Base-by-base conservation (phyloP, 2,797 vertebrate genomes). In the Cyprinodon diabolis region DNA sequence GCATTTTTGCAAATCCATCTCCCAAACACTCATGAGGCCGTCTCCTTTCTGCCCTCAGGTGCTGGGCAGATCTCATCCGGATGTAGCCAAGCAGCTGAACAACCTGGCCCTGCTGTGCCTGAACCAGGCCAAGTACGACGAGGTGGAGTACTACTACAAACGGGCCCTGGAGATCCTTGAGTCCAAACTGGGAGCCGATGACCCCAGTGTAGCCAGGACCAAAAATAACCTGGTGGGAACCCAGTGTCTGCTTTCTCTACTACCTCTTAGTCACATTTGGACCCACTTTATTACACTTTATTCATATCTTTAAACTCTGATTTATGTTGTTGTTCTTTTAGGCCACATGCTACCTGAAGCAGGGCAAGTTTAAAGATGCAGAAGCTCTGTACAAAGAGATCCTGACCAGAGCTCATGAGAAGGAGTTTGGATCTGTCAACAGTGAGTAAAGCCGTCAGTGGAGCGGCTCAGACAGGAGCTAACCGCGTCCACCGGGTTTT, bases 111-210 rank as follows among this genome's bases (percentile, higher is more conserved):
- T 99, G 84, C 89, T 99, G 77, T 99, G 98, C 83, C 98, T 99
- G 94, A 99, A 99, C 93, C 98, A 99, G 95, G 96, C 97, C 83
- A 99, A 99, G 83, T 99, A 99, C 4, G 96, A 98, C 1, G 98
- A 98, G 67, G 98, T 99, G 90, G 97, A 99, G 82, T 97, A 98
- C 84, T 99, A 99, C 84, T 99, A 99, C 91, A 92, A 93, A 65
- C 92, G 97, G 2, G 98, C 98, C 0, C 94, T 99, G 90, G 96
- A 98, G 91, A 99, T 99, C 93, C 99, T 99, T 0, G 96, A 99
- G 91, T 95, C 95, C 79, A 96, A 97, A 56, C 96, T 99, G 80
- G 98, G 98, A 15, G 94, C 95, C 0, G 98, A 99, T 30, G 97
- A 99, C 86, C 97, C 97, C 71, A 99, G 99, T 0, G 98, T 99